Evolutionary conservation across 1,140 invertebrate genomes (phyloP).

Genomic region (Solenopsis invicta): DNA sequence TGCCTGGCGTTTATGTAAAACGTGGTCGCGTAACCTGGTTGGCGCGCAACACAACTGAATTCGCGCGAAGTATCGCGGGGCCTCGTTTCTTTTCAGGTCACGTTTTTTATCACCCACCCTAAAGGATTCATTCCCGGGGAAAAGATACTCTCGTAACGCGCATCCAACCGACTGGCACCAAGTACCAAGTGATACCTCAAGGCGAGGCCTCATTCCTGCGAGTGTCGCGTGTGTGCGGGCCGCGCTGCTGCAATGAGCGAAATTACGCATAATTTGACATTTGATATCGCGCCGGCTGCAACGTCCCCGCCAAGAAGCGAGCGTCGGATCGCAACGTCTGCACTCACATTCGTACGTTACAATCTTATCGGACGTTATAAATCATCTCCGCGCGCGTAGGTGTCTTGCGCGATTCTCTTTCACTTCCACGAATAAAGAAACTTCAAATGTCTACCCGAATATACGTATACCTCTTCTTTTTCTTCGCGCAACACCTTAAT

Average conservation of each 20-base stretch:
- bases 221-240: conserved; percentile 53
- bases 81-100: conserved; percentile 31
- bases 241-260: conserved; percentile 49
- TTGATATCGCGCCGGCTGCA: conserved; percentile 19
- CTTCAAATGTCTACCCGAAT: not conserved
- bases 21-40: conserved; percentile 16
- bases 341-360: not conserved
- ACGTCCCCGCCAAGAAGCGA: conserved; percentile 15
- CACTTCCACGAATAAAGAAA: not conserved
- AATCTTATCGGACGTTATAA: conserved; percentile 34
- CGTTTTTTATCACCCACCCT: conserved; percentile 30
- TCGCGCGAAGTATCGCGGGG: not conserved
- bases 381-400: not conserved
- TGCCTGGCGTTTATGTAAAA: conserved; percentile 20
- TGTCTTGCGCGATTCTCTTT: not conserved
- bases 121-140: conserved; percentile 41
- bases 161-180: conserved; percentile 28
- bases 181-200: conserved; percentile 59
- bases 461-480: no score
- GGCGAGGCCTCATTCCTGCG: conserved; percentile 46
- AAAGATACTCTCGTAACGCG: conserved; percentile 1
- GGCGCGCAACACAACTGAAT: conserved; percentile 4
- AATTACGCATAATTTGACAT: conserved; percentile 67
- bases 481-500: no score
- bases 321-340: conserved; percentile 36